These are phyloP conservation scores for Limonius californicus DNA, from an alignment of 1,140 invertebrate genomes.

Conservation along the genomic window DNA sequence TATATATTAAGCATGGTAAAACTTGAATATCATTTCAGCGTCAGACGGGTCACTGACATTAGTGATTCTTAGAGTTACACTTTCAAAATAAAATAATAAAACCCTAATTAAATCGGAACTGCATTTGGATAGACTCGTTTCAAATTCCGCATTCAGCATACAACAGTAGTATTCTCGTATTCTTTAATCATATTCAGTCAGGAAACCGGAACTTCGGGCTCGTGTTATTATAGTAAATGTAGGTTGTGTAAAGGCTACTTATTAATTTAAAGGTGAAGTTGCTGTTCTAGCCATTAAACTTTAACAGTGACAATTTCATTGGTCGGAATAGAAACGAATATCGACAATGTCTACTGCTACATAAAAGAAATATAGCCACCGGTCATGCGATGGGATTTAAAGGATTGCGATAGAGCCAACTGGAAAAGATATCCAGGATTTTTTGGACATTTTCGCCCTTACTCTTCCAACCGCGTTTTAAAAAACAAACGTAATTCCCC, in stretches of 20 bases:
- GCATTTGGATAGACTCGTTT: too few species aligned
- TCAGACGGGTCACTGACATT: too few species aligned
- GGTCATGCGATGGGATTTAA: constrained; percentile 4
- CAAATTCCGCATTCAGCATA: too few species aligned
- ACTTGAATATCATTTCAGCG: too few species aligned
- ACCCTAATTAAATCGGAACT: too few species aligned
- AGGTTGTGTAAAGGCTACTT: background rate
- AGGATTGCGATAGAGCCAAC: background rate
- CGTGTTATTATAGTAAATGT: background rate
- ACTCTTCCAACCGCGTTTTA: background rate
- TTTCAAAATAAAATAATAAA: too few species aligned
- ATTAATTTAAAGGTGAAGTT: constrained; percentile 1
- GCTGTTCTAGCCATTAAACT: background rate
- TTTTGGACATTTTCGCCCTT: background rate
- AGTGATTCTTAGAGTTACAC: too few species aligned
- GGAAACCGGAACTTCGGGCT: background rate
- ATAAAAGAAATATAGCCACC: constrained; percentile 8
- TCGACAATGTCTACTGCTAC: constrained; percentile 3
- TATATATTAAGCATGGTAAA: too few species aligned
- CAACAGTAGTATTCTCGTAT: too few species aligned
- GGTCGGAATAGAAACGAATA: constrained; percentile 1
- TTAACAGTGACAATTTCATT: constrained; percentile 8
- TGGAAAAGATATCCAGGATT: background rate
- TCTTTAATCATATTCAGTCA: too few species aligned
- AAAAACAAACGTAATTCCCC: background rate